A percentile compares a stretch with the other conserved stretches of the same genome.
Evolutionary conservation across 1,140 invertebrate species (phyloP).

Genomic region (Stegodyphus dumicola): DNA sequence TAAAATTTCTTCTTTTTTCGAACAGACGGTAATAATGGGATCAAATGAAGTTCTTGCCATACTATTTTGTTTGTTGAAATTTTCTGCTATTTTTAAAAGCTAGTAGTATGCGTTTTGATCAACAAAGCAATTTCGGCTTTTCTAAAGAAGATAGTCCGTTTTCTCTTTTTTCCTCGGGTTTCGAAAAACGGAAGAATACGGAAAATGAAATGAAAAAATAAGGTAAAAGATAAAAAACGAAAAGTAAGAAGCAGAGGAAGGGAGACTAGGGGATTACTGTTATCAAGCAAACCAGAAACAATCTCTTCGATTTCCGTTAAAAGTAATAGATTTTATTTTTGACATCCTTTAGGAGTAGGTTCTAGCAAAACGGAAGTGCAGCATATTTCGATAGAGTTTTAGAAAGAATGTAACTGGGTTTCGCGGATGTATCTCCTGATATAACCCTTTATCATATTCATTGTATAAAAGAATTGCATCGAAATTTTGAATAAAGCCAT

Average conservation of each 20-base stretch:
- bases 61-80: too few species aligned
- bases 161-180: too few species aligned
- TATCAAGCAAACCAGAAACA: constrained; percentile 59
- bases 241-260: constrained; percentile 6
- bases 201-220: background rate
- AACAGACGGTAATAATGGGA: too few species aligned
- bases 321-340: constrained; percentile 60
- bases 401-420: too few species aligned
- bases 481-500: too few species aligned
- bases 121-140: constrained; percentile 32
- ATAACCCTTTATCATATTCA: too few species aligned
- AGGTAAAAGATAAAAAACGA: constrained; percentile 35
- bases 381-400: background rate
- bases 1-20: too few species aligned
- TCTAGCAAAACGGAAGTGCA: background rate
- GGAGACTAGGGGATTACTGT: constrained; percentile 49
- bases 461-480: too few species aligned
- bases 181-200: background rate
- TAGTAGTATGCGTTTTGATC: background rate
- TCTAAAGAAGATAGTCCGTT: constrained; percentile 27
- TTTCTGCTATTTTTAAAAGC: background rate
- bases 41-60: too few species aligned
- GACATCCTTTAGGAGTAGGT: constrained; percentile 44
- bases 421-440: background rate
- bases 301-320: constrained; percentile 60